Evolutionary conservation across 1,140 invertebrate species (phyloP).

Genomic region (Carcinoscorpius rotundicauda): DNA sequence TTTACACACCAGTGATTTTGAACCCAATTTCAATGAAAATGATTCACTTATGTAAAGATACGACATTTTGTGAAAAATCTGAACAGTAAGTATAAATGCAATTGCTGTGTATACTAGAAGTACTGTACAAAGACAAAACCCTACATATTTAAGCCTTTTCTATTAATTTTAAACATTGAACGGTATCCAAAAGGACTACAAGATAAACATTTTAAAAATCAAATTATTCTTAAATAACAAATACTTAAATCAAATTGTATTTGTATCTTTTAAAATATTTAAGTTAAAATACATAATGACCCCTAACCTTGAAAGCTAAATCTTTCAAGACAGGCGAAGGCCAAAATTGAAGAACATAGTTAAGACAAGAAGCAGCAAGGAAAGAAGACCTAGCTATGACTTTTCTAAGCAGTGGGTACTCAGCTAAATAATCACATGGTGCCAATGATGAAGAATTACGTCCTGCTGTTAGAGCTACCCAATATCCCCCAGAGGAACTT

Average conservation of each 20-base stretch:
- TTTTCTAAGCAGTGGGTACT: slow-evolving; percentile 31
- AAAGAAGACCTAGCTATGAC: slow-evolving; percentile 26
- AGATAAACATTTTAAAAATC: slow-evolving; percentile 33
- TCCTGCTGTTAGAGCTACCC: slow-evolving; percentile 44
- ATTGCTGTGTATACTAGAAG: too few relatives aligned
- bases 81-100: too few relatives aligned
- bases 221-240: too few relatives aligned
- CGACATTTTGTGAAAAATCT: too few relatives aligned
- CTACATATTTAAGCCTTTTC: neutral
- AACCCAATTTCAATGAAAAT: too few relatives aligned
- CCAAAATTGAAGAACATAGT: slow-evolving; percentile 13
- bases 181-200: neutral
- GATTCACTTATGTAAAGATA: too few relatives aligned
- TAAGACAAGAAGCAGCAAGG: slow-evolving; percentile 19
- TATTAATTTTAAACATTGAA: neutral
- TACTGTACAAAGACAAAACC: too few relatives aligned
- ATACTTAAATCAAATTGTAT: too few relatives aligned
- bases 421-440: slow-evolving; percentile 28
- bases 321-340: slow-evolving; percentile 7
- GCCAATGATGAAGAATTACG: slow-evolving; percentile 26
- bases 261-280: too few relatives aligned
- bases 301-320: slow-evolving; percentile 31
- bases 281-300: too few relatives aligned
- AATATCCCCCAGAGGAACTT: slow-evolving; percentile 50
- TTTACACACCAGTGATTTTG: too few relatives aligned